phyloP scores from a whole-genome alignment of 2,113 vertebrate genomes.

The Brachyhypopomus gauderio region DNA sequence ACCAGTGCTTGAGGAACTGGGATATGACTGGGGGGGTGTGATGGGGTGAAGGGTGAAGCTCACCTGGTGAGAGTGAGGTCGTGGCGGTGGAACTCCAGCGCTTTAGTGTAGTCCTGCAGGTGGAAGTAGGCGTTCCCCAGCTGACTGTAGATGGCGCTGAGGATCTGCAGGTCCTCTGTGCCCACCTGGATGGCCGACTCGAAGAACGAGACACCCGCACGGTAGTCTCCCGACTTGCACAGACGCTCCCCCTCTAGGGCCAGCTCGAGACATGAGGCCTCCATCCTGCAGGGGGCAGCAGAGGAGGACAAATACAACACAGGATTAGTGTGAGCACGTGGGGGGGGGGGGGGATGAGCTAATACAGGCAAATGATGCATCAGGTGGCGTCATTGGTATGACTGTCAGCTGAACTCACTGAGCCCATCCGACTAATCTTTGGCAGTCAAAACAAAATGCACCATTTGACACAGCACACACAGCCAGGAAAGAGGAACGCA shows the following conservation, averaged over 20 bases:
- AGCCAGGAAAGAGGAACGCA: neutral
- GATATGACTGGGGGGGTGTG: no score
- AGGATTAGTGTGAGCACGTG: no score
- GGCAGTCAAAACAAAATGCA: neutral
- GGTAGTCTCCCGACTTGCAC: slow-evolving; percentile 89
- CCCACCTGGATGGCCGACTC: slow-evolving; percentile 96
- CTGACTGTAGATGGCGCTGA: slow-evolving; percentile 98
- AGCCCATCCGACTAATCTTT: neutral
- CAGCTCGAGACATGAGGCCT: slow-evolving; percentile 94
- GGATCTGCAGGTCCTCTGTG: slow-evolving; percentile 94
- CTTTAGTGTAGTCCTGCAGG: slow-evolving; percentile 90
- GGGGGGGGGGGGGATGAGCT: no score
- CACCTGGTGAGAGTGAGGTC: slow-evolving; percentile 93
- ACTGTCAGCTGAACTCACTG: neutral
- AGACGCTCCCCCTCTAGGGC: slow-evolving; percentile 94
- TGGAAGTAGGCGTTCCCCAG: slow-evolving; percentile 98
- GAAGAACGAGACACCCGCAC: slow-evolving; percentile 90
- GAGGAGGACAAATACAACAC: neutral
- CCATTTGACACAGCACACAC: neutral
- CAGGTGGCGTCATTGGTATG: neutral
- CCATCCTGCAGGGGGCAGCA: slow-evolving; percentile 82
- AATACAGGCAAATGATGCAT: no score
- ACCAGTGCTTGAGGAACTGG: no score
- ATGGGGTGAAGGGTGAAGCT: neutral
- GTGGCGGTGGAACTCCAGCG: slow-evolving; percentile 93